Percentiles rank a stretch among this genome's conserved stretches.
These are phyloP conservation scores for Yponomeuta cagnagella DNA, from an alignment of 2,888 invertebrate species.

Conservation along the genomic window DNA sequence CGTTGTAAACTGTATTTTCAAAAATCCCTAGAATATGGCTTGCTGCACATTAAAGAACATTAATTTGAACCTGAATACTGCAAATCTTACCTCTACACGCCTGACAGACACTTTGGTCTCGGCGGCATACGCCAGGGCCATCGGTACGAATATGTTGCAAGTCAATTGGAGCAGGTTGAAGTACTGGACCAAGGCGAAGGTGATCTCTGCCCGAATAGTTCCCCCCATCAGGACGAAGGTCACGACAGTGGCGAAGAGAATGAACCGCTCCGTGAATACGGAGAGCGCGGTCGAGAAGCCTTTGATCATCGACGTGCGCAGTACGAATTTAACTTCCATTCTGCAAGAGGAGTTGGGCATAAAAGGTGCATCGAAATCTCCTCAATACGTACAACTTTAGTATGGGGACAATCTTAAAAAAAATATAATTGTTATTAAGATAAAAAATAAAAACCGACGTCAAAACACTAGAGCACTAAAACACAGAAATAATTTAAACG, in stretches of 20 bases:
- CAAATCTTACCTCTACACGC: conserved; percentile 73
- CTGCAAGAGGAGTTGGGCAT: conserved; percentile 47
- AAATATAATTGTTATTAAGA: too few species aligned
- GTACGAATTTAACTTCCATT: conserved; percentile 81
- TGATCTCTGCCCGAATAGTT: conserved; percentile 76
- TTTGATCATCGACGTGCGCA: conserved; percentile 79
- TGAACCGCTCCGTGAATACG: conserved; percentile 90
- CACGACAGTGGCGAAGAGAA: conserved; percentile 86
- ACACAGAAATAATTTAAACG: too few species aligned
- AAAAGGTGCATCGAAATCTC: too few species aligned
- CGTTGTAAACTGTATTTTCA: too few species aligned
- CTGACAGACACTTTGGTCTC: conserved; percentile 79
- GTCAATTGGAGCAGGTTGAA: conserved; percentile 83
- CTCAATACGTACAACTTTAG: too few species aligned
- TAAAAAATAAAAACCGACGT: too few species aligned
- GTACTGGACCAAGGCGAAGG: conserved; percentile 86
- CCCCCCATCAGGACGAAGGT: conserved; percentile 83
- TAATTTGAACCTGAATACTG: too few species aligned
- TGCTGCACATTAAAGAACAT: too few species aligned
- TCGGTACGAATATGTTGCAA: conserved; percentile 79
- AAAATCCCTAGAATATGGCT: too few species aligned
- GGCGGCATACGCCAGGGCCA: conserved; percentile 76
- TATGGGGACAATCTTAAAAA: too few species aligned
- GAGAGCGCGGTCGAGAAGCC: conserved; percentile 79
- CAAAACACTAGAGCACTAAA: too few species aligned